These are phyloP conservation scores for Lutraria lutraria DNA, from an alignment of 2,888 invertebrate genomes.

Conservation along the genomic window DNA sequence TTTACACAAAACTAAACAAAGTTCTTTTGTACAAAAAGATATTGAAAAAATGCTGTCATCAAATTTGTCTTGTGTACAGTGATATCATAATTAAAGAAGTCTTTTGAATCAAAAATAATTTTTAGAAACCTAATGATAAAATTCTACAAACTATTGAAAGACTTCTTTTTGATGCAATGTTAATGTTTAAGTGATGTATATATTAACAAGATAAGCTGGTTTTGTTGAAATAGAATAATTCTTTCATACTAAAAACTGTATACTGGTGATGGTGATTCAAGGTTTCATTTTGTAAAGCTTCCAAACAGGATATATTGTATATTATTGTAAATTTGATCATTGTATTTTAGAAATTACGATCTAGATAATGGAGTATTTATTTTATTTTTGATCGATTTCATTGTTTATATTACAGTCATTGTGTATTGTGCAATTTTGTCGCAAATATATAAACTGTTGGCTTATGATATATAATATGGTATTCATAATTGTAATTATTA, in stretches of 20 bases:
- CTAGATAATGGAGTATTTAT: background rate
- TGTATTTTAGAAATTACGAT: background rate
- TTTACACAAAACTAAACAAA: too few relatives aligned
- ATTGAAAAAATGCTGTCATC: too few relatives aligned
- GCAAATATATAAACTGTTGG: background rate
- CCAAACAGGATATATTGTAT: background rate
- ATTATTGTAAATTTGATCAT: background rate
- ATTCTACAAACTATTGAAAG: background rate
- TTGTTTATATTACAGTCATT: background rate
- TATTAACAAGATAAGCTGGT: background rate
- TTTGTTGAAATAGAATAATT: background rate
- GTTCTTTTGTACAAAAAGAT: too few relatives aligned
- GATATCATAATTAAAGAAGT: too few relatives aligned
- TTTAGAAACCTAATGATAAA: too few relatives aligned
- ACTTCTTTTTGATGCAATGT: background rate
- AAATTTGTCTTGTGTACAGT: too few relatives aligned
- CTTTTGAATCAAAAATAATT: too few relatives aligned
- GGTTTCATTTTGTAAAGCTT: background rate
- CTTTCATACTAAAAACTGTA: background rate
- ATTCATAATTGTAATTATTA: background rate
- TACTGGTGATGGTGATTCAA: slow-evolving; percentile 8
- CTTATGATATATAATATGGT: background rate
- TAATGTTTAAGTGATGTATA: background rate
- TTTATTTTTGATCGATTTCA: background rate
- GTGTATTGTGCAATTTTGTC: background rate